phyloP scores from a whole-genome alignment of 2,888 invertebrate genomes.

The Stramonita haemastoma region DNA sequence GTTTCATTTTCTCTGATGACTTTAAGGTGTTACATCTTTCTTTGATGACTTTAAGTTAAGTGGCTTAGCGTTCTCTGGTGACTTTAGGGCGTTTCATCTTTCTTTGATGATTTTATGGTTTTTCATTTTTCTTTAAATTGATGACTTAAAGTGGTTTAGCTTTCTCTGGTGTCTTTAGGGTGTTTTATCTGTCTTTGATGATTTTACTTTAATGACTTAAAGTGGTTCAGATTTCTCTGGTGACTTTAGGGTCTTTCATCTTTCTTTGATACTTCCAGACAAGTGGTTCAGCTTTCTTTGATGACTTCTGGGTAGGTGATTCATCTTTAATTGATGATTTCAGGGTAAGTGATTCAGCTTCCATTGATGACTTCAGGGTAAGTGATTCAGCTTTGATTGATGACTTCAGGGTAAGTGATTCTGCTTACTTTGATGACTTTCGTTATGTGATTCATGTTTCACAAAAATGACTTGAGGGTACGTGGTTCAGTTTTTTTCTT shows the following conservation, averaged over 20 bases:
- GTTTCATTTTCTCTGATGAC: too few species aligned
- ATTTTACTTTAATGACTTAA: background rate
- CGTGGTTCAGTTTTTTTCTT: too few species aligned
- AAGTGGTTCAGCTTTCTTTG: background rate
- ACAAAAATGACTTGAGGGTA: too few species aligned
- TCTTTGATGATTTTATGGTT: too few species aligned
- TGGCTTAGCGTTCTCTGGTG: background rate
- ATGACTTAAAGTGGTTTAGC: too few species aligned
- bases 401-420: background rate
- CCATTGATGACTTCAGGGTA: background rate
- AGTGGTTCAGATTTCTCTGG: background rate
- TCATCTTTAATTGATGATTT: background rate
- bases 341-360: background rate
- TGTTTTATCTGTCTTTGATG: background rate
- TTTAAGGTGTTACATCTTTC: too few species aligned
- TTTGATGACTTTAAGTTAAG: background rate
- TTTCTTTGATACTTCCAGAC: background rate
- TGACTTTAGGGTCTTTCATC: background rate
- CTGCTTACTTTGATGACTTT: too few species aligned
- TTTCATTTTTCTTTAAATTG: too few species aligned
- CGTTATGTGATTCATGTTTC: too few species aligned
- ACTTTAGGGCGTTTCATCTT: background rate
- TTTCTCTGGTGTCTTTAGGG: too few species aligned
- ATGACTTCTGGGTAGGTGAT: background rate
- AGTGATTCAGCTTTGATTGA: background rate